Evolutionary conservation across 2,113 vertebrate species (phyloP).

Genomic region (Ploceus nigricollis): DNA sequence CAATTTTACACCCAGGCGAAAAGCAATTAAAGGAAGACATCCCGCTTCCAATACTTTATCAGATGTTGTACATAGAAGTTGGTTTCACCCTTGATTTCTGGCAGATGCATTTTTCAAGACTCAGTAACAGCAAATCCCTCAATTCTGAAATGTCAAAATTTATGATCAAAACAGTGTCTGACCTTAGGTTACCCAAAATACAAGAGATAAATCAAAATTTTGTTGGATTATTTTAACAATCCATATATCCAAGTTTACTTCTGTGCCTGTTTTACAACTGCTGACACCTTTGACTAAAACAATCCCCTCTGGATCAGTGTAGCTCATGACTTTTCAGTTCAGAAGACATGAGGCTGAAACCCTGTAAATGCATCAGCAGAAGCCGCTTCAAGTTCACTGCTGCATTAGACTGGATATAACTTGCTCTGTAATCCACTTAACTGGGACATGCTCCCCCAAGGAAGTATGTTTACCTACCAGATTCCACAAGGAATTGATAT

Average conservation of each 20-base stretch:
- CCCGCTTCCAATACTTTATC: background rate
- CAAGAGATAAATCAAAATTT: background rate
- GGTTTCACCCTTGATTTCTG: background rate
- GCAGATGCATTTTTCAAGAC: background rate
- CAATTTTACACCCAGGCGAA: background rate
- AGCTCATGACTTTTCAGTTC: background rate
- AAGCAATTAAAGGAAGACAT: background rate
- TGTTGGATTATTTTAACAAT: background rate
- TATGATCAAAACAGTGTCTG: background rate
- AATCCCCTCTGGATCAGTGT: background rate
- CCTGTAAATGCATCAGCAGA: background rate
- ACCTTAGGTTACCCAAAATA: background rate
- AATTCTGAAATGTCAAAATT: background rate
- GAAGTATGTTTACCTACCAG: conserved; percentile 18
- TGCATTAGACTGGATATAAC: conserved; percentile 4
- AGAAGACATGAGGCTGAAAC: background rate
- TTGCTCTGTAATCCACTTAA: conserved; percentile 56
- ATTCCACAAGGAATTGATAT: conserved; percentile 25
- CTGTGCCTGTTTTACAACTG: background rate
- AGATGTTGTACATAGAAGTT: background rate
- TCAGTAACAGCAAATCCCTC: background rate
- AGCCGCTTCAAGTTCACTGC: conserved; percentile 14
- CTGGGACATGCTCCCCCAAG: conserved; percentile 40
- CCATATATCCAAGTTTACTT: background rate
- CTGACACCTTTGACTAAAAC: background rate